These are phyloP conservation scores for Pachycephus smyrnensis DNA, from an alignment of 2,888 invertebrate species.

Conservation along the genomic window DNA sequence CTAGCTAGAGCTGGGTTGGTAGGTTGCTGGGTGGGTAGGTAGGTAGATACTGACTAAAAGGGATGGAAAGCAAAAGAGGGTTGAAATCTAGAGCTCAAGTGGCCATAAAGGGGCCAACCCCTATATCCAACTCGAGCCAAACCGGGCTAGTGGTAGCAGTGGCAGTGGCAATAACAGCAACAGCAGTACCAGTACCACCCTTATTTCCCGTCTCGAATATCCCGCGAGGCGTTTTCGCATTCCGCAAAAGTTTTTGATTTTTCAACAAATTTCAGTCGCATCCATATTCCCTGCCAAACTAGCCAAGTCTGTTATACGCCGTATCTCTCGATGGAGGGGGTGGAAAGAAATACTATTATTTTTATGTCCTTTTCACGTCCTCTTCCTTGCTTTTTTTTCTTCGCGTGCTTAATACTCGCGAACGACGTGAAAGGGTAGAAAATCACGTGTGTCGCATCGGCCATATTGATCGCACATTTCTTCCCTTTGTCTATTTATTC, in stretches of 20 bases:
- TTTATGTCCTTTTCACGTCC: not conserved
- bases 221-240: not conserved
- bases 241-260: not conserved
- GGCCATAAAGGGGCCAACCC: slow-evolving; percentile 16
- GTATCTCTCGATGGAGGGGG: not conserved
- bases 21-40: not conserved
- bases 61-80: not conserved
- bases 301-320: not conserved
- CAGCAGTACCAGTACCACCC: not conserved
- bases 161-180: not conserved
- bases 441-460: not conserved
- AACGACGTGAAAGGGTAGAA: not conserved
- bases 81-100: slow-evolving; percentile 12
- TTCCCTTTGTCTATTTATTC: not conserved
- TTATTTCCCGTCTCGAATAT: not conserved
- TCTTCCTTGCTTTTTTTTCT: not conserved
- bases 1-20: not conserved
- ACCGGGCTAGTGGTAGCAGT: not conserved
- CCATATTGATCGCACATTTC: not conserved
- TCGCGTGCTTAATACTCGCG: not conserved
- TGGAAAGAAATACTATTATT: not conserved
- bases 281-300: not conserved
- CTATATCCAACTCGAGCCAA: not conserved
- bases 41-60: not conserved
- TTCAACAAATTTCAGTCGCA: not conserved